These are phyloP conservation scores for Cetoscarus ocellatus DNA, from an alignment of 2,797 vertebrate species.

Conservation along the genomic window DNA sequence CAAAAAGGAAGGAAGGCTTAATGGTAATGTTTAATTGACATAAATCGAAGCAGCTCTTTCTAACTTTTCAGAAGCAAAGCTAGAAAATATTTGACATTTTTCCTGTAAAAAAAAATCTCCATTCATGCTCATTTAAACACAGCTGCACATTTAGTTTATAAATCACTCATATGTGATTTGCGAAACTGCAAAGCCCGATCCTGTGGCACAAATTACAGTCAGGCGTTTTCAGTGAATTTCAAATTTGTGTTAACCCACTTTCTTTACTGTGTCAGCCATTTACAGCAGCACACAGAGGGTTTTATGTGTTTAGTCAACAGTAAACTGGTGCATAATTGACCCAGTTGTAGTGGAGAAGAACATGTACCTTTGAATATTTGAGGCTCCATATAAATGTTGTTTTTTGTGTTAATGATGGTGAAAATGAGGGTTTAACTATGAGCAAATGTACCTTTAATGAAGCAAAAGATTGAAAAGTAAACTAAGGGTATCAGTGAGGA, in stretches of 20 bases:
- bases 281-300: constrained; percentile 15
- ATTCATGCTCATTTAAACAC: too few relatives aligned
- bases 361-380: constrained; percentile 6
- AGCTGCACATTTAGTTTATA: too few relatives aligned
- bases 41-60: too few relatives aligned
- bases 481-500: not conserved
- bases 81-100: too few relatives aligned
- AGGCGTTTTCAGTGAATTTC: constrained; percentile 3
- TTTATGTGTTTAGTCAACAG: constrained; percentile 35
- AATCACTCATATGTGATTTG: too few relatives aligned
- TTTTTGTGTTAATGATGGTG: constrained; percentile 6
- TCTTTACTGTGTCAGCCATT: constrained; percentile 7
- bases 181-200: not conserved
- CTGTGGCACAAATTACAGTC: constrained; percentile 1
- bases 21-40: too few relatives aligned
- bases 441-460: constrained; percentile 27
- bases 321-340: constrained; percentile 25
- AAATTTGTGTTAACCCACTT: constrained; percentile 32
- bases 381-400: constrained; percentile 14
- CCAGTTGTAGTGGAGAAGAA: constrained; percentile 17
- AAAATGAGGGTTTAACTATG: constrained; percentile 12
- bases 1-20: too few relatives aligned
- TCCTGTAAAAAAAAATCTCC: too few relatives aligned
- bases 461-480: not conserved
- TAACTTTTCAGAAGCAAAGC: too few relatives aligned